Conservation (phyloP, 2,888 invertebrate species). For the Drosophila falleni region DNA sequence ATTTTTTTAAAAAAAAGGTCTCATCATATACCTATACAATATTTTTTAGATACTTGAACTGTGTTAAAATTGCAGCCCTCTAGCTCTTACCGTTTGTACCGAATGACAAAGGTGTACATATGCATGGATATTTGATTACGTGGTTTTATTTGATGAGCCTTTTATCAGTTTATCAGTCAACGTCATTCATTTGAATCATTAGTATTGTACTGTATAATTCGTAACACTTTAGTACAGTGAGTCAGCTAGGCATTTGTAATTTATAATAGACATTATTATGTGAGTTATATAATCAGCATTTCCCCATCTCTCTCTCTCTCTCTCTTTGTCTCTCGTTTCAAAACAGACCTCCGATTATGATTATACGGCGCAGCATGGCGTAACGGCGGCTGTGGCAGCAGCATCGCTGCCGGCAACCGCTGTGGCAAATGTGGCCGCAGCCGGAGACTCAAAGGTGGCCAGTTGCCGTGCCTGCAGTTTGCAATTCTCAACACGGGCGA, state of each 20-base stretch:
- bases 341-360: slow-evolving; percentile 70
- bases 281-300: not conserved
- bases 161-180: not conserved
- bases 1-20: too few relatives aligned
- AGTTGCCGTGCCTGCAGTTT: slow-evolving; percentile 85
- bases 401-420: slow-evolving; percentile 66
- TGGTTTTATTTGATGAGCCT: not conserved
- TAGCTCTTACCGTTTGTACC: too few relatives aligned
- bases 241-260: not conserved
- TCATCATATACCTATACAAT: too few relatives aligned
- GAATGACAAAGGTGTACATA: too few relatives aligned
- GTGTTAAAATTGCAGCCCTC: too few relatives aligned
- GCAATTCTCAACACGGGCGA: slow-evolving; percentile 85
- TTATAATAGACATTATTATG: not conserved
- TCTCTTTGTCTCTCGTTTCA: not conserved
- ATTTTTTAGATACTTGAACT: too few relatives aligned
- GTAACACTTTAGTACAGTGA: not conserved
- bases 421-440: slow-evolving; percentile 74
- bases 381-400: slow-evolving; percentile 67
- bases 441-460: slow-evolving; percentile 82
- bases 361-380: slow-evolving; percentile 69
- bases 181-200: not conserved
- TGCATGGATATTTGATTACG: not conserved
- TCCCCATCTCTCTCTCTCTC: not conserved
- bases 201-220: not conserved